These are phyloP conservation scores for Tenthredo notha DNA, from an alignment of 2,888 invertebrate genomes.

Conservation along the genomic window DNA sequence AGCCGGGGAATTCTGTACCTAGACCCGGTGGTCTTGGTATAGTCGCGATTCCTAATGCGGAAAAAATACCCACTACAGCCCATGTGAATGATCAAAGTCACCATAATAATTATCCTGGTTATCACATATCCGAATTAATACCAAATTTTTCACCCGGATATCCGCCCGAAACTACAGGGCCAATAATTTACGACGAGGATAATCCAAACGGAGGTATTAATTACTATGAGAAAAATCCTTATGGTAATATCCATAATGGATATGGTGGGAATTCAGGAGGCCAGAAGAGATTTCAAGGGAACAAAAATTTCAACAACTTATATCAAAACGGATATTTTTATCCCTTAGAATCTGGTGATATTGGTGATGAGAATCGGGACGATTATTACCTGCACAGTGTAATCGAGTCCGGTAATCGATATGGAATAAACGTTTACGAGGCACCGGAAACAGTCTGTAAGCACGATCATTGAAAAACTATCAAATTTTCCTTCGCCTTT, in stretches of 20 bases:
- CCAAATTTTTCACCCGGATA: slow-evolving; percentile 1
- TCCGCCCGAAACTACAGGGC: background rate
- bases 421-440: slow-evolving; percentile 17
- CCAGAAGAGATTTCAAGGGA: background rate
- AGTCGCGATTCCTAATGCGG: slow-evolving; percentile 2
- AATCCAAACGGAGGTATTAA: slow-evolving; percentile 38
- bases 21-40: slow-evolving; percentile 45
- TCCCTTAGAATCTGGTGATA: background rate
- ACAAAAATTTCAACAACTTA: background rate
- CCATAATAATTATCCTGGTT: slow-evolving; percentile 14
- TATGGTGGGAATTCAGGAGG: background rate
- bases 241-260: background rate
- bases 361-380: background rate
- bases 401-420: slow-evolving; percentile 17
- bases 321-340: background rate
- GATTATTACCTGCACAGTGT: background rate
- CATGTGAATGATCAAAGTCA: background rate
- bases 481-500: too few species aligned
- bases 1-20: slow-evolving; percentile 5
- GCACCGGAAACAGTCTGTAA: slow-evolving; percentile 22
- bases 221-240: background rate
- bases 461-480: background rate
- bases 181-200: slow-evolving; percentile 45
- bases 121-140: background rate
- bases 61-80: background rate